Evolutionary conservation across 2,797 vertebrate genomes (phyloP).

Genomic region (Iguana delicatissima): DNA sequence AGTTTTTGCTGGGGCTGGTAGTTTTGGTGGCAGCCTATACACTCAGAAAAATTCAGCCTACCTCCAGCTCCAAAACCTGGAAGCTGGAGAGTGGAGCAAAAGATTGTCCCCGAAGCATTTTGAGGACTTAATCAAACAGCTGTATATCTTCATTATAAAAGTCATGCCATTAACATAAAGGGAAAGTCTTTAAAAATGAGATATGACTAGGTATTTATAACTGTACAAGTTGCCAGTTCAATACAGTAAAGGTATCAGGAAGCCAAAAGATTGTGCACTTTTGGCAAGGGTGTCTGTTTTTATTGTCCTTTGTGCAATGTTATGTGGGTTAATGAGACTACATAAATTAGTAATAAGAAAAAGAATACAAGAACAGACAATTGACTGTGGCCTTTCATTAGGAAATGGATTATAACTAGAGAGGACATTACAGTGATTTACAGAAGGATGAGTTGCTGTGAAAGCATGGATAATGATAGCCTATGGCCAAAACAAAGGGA

Average conservation of each 20-base stretch:
- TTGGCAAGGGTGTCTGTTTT: too few relatives aligned
- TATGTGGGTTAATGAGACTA: too few relatives aligned
- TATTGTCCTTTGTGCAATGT: too few relatives aligned
- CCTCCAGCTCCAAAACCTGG: background rate
- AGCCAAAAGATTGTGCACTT: background rate
- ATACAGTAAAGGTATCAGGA: background rate
- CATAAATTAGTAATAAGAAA: too few relatives aligned
- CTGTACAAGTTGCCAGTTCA: background rate
- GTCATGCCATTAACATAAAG: background rate
- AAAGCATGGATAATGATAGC: background rate
- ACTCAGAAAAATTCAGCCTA: background rate
- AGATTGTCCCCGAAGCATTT: background rate
- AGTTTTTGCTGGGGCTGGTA: too few relatives aligned
- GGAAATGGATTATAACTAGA: background rate
- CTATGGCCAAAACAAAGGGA: background rate
- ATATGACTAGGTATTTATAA: background rate
- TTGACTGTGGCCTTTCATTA: background rate
- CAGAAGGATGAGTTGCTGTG: background rate
- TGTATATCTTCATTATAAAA: background rate
- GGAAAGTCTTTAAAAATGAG: background rate
- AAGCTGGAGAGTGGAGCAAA: background rate
- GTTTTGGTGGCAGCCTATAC: background rate
- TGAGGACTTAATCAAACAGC: background rate
- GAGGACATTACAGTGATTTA: background rate
- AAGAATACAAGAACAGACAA: background rate